Percentiles rank a stretch among this genome's conserved stretches.
Conservation (phyloP, 2,888 invertebrate genomes). For the Lasioglossum villosulum region DNA sequence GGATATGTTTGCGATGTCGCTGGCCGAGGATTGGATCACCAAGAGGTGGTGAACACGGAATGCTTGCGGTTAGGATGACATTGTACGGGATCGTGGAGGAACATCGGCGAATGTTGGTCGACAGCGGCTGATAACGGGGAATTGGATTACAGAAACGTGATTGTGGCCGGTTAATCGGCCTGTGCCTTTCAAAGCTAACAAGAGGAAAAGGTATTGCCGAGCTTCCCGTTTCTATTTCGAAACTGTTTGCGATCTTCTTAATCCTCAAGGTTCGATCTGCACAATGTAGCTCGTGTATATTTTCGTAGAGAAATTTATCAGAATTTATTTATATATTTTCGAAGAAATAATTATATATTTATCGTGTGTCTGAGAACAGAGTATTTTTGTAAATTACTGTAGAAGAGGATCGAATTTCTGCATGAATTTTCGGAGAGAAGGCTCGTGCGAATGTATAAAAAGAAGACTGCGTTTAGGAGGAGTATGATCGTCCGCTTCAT, state of each 20-base stretch:
- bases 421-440: neutral
- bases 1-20: neutral
- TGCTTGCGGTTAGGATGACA: constrained; percentile 34
- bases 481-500: neutral
- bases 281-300: constrained; percentile 4
- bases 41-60: constrained; percentile 24
- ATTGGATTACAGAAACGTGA: constrained; percentile 16
- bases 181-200: constrained; percentile 16
- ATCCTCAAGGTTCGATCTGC: neutral
- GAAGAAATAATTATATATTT: neutral
- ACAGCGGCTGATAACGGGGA: constrained; percentile 42
- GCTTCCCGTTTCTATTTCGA: neutral
- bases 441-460: neutral
- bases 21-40: neutral
- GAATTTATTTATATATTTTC: constrained; percentile 1
- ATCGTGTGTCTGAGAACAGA: neutral
- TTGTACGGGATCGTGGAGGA: constrained; percentile 22
- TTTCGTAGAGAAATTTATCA: constrained; percentile 25
- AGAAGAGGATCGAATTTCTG: neutral
- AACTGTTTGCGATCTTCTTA: neutral
- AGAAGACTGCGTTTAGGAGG: neutral
- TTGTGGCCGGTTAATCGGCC: constrained; percentile 5
- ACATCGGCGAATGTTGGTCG: constrained; percentile 48
- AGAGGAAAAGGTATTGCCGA: too few relatives aligned
- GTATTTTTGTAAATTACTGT: constrained; percentile 18